These are phyloP conservation scores for Drosophila punjabiensis DNA, from an alignment of 1,140 invertebrate genomes.

Conservation along the genomic window DNA sequence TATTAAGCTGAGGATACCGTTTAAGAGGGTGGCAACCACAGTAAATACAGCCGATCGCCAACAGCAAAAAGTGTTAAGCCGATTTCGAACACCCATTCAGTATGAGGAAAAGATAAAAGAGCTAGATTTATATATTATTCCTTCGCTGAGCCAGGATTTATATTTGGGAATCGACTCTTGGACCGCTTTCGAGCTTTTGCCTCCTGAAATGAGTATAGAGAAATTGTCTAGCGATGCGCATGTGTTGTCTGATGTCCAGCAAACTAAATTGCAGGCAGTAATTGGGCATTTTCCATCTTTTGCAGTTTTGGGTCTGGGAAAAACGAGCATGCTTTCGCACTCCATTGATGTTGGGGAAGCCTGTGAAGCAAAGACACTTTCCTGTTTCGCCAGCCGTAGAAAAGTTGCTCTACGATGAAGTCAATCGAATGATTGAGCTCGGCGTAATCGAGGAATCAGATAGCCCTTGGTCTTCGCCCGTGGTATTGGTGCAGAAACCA, in stretches of 20 bases:
- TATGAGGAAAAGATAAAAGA: too few relatives aligned
- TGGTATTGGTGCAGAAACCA: constrained; percentile 2
- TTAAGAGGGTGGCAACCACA: not conserved
- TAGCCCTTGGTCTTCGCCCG: not conserved
- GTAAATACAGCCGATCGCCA: too few relatives aligned
- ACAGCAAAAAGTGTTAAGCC: too few relatives aligned
- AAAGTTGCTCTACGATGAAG: not conserved
- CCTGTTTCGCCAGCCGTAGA: not conserved
- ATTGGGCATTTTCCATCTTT: not conserved
- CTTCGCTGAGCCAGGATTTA: too few relatives aligned
- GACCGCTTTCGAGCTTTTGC: too few relatives aligned
- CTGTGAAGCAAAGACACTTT: not conserved
- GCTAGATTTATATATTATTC: too few relatives aligned
- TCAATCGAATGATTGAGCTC: not conserved
- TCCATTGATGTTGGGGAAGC: not conserved
- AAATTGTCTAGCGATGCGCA: not conserved
- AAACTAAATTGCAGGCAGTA: not conserved
- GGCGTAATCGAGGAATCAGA: not conserved
- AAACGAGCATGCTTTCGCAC: not conserved
- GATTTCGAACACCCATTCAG: too few relatives aligned
- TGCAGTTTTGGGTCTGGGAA: not conserved
- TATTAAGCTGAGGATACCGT: not conserved
- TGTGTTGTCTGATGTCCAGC: not conserved
- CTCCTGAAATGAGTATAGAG: not conserved
- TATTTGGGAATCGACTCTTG: not conserved